Evolutionary conservation across 2,888 invertebrate genomes (phyloP), one percentile per base, ranked within the genome.

Genomic region (Cryptops parisi): DNA sequence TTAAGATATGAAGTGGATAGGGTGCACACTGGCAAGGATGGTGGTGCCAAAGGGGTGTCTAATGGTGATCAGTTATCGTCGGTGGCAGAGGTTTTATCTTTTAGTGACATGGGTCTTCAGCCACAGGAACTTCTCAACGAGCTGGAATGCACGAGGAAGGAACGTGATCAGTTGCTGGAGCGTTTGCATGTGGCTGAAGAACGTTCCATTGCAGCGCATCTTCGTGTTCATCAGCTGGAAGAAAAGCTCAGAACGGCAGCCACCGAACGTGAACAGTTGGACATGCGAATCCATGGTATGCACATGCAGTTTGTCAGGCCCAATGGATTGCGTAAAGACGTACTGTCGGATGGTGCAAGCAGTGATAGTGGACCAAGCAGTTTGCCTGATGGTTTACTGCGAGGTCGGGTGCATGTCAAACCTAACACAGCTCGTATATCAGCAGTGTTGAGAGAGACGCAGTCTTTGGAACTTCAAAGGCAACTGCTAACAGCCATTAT

Each of bases 371-470:
- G 45, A 3, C 43, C 51, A 2, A 52, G 22, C 25, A 54, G 54
- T 38, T 23, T 52, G 4, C 51, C 54, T 19, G 51, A 53, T 39
- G 9, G 51, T 19, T 23, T 53, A 38, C n/a, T 23, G 6, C 25
- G 40, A 12, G 22, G 54, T 5, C 50, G 45, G 22, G 24, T 56
- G 2, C 45, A 49, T 22, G 52, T 56, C 9, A 49, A 26, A 3
- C 26, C 53, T 19, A 50, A 56, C 17, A 50, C 40, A 23, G 27
- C 41, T 9, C 50, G 46, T 19, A 79, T 87, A 68, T 77, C 82
- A 64, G 86, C 86, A 71, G 87, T 88, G 72, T 77, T 88, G 64
- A 76, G 78, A 63, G 87, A 88, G 75, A 78, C 79, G 62, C 83
- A 84, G 72, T 81, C 84, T 55, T 72, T 86, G 61, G 84, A 86